Conservation (phyloP, 2,797 vertebrate species). For the Apogon hyalosoma region DNA sequence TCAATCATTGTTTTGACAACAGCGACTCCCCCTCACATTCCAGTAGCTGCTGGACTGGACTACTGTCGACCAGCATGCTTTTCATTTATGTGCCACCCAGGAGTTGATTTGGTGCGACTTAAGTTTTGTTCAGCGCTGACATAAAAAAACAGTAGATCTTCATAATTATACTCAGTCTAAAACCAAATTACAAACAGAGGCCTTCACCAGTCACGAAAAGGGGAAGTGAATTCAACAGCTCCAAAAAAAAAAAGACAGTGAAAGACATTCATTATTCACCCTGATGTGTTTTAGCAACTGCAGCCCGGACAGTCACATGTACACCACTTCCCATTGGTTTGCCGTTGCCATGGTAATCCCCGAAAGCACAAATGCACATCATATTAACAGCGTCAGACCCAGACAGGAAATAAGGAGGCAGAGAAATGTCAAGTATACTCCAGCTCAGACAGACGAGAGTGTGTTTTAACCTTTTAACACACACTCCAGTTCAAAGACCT, state of each 20-base stretch:
- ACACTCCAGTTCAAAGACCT: neutral
- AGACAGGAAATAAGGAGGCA: constrained; percentile 30
- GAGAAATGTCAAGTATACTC: neutral
- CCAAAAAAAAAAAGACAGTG: constrained; percentile 9
- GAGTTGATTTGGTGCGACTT: neutral
- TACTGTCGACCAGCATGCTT: constrained; percentile 19
- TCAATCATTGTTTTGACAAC: constrained; percentile 82
- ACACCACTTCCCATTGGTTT: constrained; percentile 46
- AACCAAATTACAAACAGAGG: neutral
- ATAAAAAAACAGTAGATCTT: constrained; percentile 22
- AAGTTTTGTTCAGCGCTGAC: neutral
- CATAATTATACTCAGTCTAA: constrained; percentile 1
- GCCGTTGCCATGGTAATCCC: constrained; percentile 42
- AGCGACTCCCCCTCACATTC: constrained; percentile 66
- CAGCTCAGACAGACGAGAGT: neutral
- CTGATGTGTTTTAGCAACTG: constrained; percentile 18
- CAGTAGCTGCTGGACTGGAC: constrained; percentile 38
- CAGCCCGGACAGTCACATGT: constrained; percentile 33
- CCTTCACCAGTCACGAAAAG: neutral
- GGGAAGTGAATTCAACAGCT: constrained; percentile 12
- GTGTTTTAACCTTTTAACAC: constrained; percentile 1
- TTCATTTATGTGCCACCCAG: constrained; percentile 37
- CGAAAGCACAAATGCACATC: constrained; percentile 21
- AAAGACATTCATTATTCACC: constrained; percentile 35
- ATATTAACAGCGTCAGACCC: neutral